Conservation (phyloP, 2,888 invertebrate species). For the Griposia aprilina region DNA sequence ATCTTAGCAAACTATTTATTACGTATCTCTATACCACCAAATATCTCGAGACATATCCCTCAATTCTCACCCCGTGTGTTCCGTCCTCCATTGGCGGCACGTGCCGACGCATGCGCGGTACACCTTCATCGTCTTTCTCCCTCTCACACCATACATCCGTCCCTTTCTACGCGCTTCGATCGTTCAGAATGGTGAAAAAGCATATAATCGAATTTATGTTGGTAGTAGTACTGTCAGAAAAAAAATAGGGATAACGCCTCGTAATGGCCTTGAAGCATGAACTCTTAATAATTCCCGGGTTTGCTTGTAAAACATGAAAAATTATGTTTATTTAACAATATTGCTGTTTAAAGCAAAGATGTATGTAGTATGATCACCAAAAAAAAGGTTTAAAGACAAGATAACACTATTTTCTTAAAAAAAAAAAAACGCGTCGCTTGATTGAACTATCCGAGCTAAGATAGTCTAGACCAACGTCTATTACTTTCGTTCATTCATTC, state of each 20-base stretch:
- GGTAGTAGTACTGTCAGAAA: conserved; percentile 81
- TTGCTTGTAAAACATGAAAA: neutral
- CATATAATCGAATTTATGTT: conserved; percentile 89
- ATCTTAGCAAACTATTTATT: neutral
- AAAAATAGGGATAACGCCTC: conserved; percentile 63
- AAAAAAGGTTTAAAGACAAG: neutral
- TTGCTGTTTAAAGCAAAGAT: neutral
- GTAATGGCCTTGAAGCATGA: conserved; percentile 77
- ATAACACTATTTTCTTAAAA: neutral
- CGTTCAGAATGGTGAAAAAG: conserved; percentile 89
- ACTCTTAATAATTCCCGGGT: conserved; percentile 16
- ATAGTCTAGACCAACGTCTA: too few relatives aligned
- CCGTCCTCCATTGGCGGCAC: conserved; percentile 77
- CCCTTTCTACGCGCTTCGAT: conserved; percentile 85
- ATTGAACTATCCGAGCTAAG: too few relatives aligned
- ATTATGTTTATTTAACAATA: neutral
- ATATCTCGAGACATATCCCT: conserved; percentile 71
- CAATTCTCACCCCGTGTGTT: conserved; percentile 67
- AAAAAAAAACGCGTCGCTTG: neutral
- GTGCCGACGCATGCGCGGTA: conserved; percentile 86
- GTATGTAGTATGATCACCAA: neutral
- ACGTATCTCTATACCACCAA: neutral
- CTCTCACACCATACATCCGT: conserved; percentile 73
- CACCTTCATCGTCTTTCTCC: conserved; percentile 66
- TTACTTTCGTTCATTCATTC: neutral